These are phyloP conservation scores for Drosophila pseudoananassae DNA, from an alignment of 1,140 invertebrate genomes.

Conservation along the genomic window DNA sequence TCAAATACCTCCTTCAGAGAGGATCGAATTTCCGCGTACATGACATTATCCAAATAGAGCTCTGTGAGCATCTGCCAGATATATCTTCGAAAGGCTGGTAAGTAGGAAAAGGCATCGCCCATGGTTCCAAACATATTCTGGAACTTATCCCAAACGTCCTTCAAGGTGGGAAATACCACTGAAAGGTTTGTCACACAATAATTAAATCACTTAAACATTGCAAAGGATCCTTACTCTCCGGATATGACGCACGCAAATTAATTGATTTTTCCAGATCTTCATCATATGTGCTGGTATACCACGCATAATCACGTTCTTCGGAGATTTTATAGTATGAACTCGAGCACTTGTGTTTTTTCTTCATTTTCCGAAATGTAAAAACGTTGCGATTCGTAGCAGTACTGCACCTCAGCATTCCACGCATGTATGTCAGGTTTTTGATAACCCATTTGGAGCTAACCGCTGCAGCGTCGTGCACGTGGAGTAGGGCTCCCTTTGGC, in stretches of 20 bases:
- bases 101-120: conserved; percentile 87
- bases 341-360: conserved; percentile 85
- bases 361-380: conserved; percentile 56
- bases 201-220: neutral
- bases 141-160: conserved; percentile 87
- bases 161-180: conserved; percentile 75
- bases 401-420: conserved; percentile 89
- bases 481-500: conserved; percentile 90
- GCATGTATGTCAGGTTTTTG: conserved; percentile 88
- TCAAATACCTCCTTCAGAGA: conserved; percentile 61
- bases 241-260: conserved; percentile 86
- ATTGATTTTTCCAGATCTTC: conserved; percentile 87
- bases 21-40: conserved; percentile 90
- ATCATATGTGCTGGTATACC: conserved; percentile 80
- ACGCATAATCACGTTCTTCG: conserved; percentile 83
- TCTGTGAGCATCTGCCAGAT: conserved; percentile 89
- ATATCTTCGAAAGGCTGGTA: conserved; percentile 89
- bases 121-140: conserved; percentile 87
- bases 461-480: conserved; percentile 89
- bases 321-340: conserved; percentile 68
- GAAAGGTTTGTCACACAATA: neutral
- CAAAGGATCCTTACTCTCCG: conserved; percentile 79
- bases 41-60: conserved; percentile 90
- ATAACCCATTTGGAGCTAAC: conserved; percentile 88
- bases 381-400: conserved; percentile 80